Percentiles rank a stretch among this genome's conserved stretches.
phyloP scores from a whole-genome alignment of 2,888 invertebrate species.

The Spialia ferax region DNA sequence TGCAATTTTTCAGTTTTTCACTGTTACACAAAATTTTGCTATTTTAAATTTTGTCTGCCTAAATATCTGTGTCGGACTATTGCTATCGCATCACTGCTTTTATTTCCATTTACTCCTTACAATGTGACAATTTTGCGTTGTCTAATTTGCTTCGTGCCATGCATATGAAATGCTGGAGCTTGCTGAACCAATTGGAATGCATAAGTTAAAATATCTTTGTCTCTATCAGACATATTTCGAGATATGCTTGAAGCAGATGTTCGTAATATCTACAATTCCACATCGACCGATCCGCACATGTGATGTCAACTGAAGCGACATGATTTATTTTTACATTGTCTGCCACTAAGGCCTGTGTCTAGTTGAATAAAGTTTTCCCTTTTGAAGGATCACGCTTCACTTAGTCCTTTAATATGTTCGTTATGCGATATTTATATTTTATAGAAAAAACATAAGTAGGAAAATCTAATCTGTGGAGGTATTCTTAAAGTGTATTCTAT shows the following conservation, averaged over 20 bases:
- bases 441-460: too few relatives aligned
- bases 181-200: conserved; percentile 16
- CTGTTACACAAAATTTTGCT: too few relatives aligned
- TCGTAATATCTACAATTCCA: conserved; percentile 31
- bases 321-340: conserved; percentile 33
- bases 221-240: conserved; percentile 13
- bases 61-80: too few relatives aligned
- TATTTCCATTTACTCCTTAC: not conserved
- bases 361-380: not conserved
- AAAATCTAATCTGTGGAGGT: too few relatives aligned
- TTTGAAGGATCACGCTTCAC: not conserved
- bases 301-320: conserved; percentile 21
- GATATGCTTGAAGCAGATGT: conserved; percentile 26
- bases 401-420: not conserved
- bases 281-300: conserved; percentile 23
- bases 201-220: conserved; percentile 29
- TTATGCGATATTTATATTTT: not conserved
- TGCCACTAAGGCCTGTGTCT: not conserved
- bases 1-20: too few relatives aligned
- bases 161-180: not conserved
- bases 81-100: not conserved
- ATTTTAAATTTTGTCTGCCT: too few relatives aligned
- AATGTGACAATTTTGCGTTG: not conserved
- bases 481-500: too few relatives aligned
- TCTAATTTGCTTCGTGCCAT: not conserved